Evolutionary conservation across 2,113 vertebrate genomes (phyloP).

Genomic region (Vidua macroura): DNA sequence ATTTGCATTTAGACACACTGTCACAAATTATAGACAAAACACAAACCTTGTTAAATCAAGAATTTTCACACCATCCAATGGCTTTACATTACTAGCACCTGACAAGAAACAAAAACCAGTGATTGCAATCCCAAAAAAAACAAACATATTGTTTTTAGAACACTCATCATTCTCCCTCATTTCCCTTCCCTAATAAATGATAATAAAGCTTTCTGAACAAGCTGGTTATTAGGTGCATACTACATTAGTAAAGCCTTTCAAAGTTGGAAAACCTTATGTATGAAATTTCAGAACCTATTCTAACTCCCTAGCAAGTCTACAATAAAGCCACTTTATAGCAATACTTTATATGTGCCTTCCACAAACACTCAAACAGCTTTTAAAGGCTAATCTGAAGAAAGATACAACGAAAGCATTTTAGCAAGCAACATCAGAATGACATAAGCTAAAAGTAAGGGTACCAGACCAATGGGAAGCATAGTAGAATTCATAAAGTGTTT

Average conservation of each 20-base stretch:
- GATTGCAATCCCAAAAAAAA: neutral
- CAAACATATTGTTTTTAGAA: neutral
- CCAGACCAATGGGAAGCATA: neutral
- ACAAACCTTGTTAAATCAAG: slow-evolving; percentile 86
- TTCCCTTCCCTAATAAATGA: neutral
- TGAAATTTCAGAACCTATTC: neutral
- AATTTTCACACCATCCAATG: slow-evolving; percentile 83
- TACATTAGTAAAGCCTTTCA: neutral
- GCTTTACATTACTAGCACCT: slow-evolving; percentile 67
- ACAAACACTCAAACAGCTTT: neutral
- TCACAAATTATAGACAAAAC: neutral
- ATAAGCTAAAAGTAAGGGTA: neutral
- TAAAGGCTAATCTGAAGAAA: neutral
- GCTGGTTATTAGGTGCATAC: neutral
- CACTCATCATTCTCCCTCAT: neutral
- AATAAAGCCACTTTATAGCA: neutral
- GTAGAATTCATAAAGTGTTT: neutral
- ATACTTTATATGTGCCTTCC: neutral
- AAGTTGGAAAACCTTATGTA: neutral
- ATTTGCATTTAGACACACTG: neutral
- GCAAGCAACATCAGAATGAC: neutral
- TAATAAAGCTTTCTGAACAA: neutral
- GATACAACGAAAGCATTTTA: neutral
- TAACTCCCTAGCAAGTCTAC: neutral
- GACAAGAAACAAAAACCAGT: slow-evolving; percentile 52